Evolutionary conservation across 37 sponge, comb jelly and placozoan species (phyloP), one percentile per base, ranked within the genome.

Genomic region (Spongilla lacustris): DNA sequence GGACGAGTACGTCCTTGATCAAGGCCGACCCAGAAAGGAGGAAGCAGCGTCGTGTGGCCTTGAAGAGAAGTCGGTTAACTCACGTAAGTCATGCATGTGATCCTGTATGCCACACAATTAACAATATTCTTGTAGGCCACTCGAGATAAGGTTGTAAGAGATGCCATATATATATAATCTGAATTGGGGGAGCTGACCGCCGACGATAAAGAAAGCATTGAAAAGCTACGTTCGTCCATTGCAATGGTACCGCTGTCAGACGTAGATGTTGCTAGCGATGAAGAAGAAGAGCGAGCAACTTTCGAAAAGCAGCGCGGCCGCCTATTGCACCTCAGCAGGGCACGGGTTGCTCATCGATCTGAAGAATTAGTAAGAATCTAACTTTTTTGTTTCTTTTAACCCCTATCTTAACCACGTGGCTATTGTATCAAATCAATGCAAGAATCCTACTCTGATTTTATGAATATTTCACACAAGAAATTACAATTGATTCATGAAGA

Each of bases 21-120:
- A 58, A 58, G 58, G 58, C 58, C 58, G 58, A 58, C 58, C 58
- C 58, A 58, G 58, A 58, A 58, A 58, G 58, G 58, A 58, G 58
- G 58, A 58, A 58, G 58, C 58, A 58, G 58, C 58, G 58, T 58
- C 58, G 58, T 58, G 58, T 58, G 58, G 58, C 58, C 58, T 58
- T 58, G 58, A 58, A 58, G 58, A 58, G 58, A 58, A 58, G 58
- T 58, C 19, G 58, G 58, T 58, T 58, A 58, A 58, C 58, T 58
- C 58, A 58, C 58, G 58, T 58, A 58, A 58, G 58, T 58, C 58
- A 58, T 58, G 58, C 58, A 58, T 58, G 58, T 58, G 58, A 58
- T 58, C 58, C 58, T 58, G 58, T 17, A 58, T 58, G 58, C 58
- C 58, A 58, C 12, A 17, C 58, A 58, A 58, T 58, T 58, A 58